Evolutionary conservation across 2,113 vertebrate species (phyloP).

Genomic region (Caretta caretta): DNA sequence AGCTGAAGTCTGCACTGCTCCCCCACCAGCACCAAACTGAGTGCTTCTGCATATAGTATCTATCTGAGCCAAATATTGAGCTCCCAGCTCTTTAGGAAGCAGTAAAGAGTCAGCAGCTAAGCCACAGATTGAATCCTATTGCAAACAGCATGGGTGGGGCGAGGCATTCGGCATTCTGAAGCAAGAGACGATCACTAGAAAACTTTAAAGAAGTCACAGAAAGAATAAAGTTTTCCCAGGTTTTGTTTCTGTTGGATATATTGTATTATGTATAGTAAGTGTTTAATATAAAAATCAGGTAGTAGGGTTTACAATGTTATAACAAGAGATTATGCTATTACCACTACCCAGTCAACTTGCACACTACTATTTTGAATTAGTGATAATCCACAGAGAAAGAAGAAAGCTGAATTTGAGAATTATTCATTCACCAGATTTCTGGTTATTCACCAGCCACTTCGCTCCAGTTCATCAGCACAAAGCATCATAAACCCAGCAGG

Average conservation of each 20-base stretch:
- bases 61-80: not conserved
- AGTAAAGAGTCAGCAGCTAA: not conserved
- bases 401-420: not conserved
- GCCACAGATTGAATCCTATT: not conserved
- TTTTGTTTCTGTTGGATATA: not conserved
- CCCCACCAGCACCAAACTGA: not conserved
- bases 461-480: not conserved
- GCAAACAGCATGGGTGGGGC: not conserved
- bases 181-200: not conserved
- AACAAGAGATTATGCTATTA: not conserved
- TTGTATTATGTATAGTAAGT: not conserved
- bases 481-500: not conserved
- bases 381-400: not conserved
- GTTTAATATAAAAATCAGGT: not conserved
- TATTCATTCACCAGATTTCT: not conserved
- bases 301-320: not conserved
- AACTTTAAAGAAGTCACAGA: not conserved
- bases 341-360: fast-evolving
- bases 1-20: not conserved
- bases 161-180: not conserved
- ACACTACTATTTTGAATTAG: not conserved
- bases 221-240: not conserved
- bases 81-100: not conserved
- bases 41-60: not conserved
- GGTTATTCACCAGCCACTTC: not conserved